phyloP scores from a whole-genome alignment of 2,888 invertebrate genomes.

The Chymomyza amoena region DNA sequence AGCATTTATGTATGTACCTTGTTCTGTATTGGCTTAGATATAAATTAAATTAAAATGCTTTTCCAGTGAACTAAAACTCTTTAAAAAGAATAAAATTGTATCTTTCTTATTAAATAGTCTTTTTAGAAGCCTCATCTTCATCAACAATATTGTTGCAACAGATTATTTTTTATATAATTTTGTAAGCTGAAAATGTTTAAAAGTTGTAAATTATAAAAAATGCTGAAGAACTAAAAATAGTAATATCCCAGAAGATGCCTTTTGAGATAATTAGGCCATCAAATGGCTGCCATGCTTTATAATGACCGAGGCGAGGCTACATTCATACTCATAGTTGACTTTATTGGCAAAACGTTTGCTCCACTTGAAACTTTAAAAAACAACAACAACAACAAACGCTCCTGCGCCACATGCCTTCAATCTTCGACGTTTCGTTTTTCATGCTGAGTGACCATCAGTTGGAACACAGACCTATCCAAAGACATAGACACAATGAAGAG shows the following conservation, averaged over 20 bases:
- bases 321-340: neutral
- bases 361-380: conserved; percentile 37
- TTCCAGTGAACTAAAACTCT: too few relatives aligned
- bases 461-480: conserved; percentile 8
- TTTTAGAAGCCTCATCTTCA: too few relatives aligned
- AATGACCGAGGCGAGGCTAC: neutral
- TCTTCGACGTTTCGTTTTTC: conserved; percentile 36
- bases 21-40: too few relatives aligned
- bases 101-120: too few relatives aligned
- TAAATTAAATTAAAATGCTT: too few relatives aligned
- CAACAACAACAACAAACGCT: conserved; percentile 3
- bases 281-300: neutral
- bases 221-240: neutral
- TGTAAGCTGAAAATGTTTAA: neutral
- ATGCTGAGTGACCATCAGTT: conserved; percentile 65
- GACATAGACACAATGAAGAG: conserved; percentile 42
- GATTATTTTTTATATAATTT: neutral
- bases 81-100: too few relatives aligned
- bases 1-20: too few relatives aligned
- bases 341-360: conserved; percentile 9
- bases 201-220: neutral
- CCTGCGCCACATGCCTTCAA: neutral
- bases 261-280: conserved; percentile 4
- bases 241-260: conserved; percentile 29
- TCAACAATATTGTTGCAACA: too few relatives aligned